These are phyloP conservation scores for Calidris pygmaea DNA, from an alignment of 2,113 vertebrate genomes.

Conservation along the genomic window DNA sequence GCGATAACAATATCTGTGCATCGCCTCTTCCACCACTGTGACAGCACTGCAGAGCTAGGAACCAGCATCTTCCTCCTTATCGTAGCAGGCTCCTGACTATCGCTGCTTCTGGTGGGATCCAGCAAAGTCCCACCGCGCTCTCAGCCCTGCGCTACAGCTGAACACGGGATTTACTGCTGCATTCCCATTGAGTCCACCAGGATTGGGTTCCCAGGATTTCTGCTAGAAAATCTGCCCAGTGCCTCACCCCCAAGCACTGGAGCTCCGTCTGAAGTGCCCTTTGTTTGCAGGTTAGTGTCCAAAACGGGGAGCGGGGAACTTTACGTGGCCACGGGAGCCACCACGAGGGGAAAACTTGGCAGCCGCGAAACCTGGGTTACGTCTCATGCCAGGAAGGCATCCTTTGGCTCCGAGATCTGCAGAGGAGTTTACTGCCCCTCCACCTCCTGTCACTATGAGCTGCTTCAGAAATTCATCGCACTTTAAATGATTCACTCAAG, in stretches of 20 bases:
- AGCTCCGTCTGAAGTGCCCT: not conserved
- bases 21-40: fast-evolving
- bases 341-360: not conserved
- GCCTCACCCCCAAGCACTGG: not conserved
- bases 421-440: not conserved
- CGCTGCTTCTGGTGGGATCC: not conserved
- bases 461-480: slow-evolving; percentile 33
- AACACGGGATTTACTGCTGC: not conserved
- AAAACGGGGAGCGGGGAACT: not conserved
- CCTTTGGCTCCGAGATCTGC: not conserved
- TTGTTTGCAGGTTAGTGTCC: not conserved
- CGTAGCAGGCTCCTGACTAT: not conserved
- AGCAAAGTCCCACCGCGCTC: not conserved
- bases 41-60: not conserved
- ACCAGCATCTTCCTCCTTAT: not conserved
- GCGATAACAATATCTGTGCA: not conserved
- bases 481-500: slow-evolving; percentile 55
- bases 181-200: not conserved
- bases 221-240: not conserved
- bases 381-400: not conserved
- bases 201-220: not conserved
- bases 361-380: not conserved
- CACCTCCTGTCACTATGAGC: slow-evolving; percentile 7
- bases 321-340: not conserved
- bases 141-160: not conserved